Evolutionary conservation across 2,113 vertebrate genomes (phyloP), one percentile per base, ranked within the genome.

Genomic region (Agelaius tricolor): DNA sequence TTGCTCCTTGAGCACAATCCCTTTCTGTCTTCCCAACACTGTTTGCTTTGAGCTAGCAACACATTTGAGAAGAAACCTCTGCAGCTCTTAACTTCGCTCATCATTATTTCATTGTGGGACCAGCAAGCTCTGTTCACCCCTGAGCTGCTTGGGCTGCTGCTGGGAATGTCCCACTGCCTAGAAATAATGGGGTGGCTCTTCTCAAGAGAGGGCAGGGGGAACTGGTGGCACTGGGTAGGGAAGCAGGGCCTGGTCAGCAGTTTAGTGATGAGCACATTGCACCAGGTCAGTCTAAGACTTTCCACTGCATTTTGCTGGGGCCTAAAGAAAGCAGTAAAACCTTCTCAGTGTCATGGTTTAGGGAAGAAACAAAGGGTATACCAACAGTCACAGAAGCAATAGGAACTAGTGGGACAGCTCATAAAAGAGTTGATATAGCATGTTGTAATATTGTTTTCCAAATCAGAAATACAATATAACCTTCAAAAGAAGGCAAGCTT

Each of bases 1-100:
- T 59, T 4, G 0, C 0, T 4, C 61, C 74, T 47, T 0, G 3
- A 81, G 35, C 52, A 63, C 43, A 44, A 59, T 5, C 5, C 11
- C 39, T 2, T 66, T 76, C 67, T 65, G 52, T 89, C 71, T 68
- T 72, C 71, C 28, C n/a, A 75, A 3, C 15, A 58, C 71, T 28
- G n/a, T 39, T 55, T 63, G 37, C 72, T 90, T 73, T 76, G 71
- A 91, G 31, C 49, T 11, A 49, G 20, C 0, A 3, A 33, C 20
- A 26, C 19, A 44, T 44, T 61, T 55, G n/a, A 52, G 62, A 82
- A 79, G 7, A 67, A 72, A 33, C 7, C 7, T 68, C 35, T 72
- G 37, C 8, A 49, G 46, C n/a, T 84, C 31, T 41, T 69, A 49
- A 46, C 23, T 66, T 44, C 26, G 21, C 0, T 1, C 1, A 0